Conservation (phyloP, 2,113 vertebrate genomes). For the Pedionomus torquatus region DNA sequence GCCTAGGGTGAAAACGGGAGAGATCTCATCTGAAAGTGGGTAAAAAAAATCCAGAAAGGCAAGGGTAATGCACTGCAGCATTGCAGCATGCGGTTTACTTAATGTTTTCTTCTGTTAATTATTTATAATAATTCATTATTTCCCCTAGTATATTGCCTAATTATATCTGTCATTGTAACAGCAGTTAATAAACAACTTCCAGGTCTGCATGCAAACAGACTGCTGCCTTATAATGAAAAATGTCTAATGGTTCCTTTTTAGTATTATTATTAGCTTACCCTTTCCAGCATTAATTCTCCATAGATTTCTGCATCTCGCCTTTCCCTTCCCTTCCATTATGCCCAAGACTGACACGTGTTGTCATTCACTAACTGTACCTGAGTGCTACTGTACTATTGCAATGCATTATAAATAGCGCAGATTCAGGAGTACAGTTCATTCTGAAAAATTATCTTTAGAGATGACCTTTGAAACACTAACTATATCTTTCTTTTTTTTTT, state of each 20-base stretch:
- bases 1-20: neutral
- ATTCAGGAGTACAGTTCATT: constrained; percentile 22
- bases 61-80: neutral
- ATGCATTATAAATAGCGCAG: constrained; percentile 35
- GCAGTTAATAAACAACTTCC: neutral
- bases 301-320: neutral
- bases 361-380: neutral
- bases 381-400: neutral
- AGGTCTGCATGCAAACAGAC: neutral
- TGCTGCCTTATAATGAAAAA: constrained; percentile 14
- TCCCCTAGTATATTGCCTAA: neutral
- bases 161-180: neutral
- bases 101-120: constrained; percentile 43
- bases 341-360: neutral
- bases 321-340: neutral
- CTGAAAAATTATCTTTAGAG: constrained; percentile 46
- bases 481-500: neutral
- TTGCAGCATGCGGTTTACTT: neutral
- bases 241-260: neutral
- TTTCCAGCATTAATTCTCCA: neutral
- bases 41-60: neutral
- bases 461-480: constrained; percentile 28
- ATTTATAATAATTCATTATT: constrained; percentile 18
- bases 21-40: neutral
- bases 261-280: neutral